Conservation (phyloP, 2,888 invertebrate species). For the Tuberolachnus salignus region DNA sequence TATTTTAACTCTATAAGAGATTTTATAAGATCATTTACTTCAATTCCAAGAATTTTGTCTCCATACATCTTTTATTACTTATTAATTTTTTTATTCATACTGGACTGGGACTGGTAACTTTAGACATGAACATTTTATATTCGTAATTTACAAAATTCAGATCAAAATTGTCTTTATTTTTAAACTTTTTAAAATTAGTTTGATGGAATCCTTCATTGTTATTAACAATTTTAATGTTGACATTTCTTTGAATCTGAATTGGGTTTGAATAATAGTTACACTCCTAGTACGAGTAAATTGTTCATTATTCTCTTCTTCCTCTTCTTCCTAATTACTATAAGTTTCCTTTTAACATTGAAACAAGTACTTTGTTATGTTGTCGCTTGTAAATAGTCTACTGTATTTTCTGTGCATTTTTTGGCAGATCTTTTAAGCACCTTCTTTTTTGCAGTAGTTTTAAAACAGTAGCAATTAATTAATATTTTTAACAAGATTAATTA, state of each 20-base stretch:
- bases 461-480: neutral
- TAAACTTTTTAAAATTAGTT: neutral
- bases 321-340: neutral
- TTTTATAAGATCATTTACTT: too few species aligned
- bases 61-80: too few species aligned
- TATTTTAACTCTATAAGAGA: too few species aligned
- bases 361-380: conserved; percentile 10
- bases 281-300: neutral
- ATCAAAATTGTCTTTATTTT: too few species aligned
- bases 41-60: too few species aligned
- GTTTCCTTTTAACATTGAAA: conserved; percentile 21
- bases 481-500: neutral
- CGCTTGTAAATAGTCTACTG: neutral
- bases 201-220: neutral
- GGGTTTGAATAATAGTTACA: neutral
- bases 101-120: too few species aligned
- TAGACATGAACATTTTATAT: too few species aligned
- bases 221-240: neutral
- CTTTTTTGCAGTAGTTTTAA: conserved; percentile 26
- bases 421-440: neutral
- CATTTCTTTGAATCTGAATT: neutral
- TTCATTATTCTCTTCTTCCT: conserved; percentile 25
- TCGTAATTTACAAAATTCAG: too few species aligned
- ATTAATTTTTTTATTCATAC: too few species aligned
- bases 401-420: neutral